These are phyloP conservation scores for Liopterus haemorrhoidalis DNA, from an alignment of 2,888 invertebrate species.

Conservation along the genomic window DNA sequence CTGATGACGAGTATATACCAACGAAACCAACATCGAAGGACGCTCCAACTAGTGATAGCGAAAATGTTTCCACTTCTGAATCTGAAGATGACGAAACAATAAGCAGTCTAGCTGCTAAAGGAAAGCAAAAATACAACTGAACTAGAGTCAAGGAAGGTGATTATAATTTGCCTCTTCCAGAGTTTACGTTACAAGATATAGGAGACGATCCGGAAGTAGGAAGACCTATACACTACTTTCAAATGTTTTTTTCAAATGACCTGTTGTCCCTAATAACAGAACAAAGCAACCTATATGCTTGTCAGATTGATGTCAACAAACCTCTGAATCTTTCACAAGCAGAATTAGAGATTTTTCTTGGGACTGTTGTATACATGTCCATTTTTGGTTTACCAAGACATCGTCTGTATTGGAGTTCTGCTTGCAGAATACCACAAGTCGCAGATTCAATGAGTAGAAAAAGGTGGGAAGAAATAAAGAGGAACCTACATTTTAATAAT, in stretches of 20 bases:
- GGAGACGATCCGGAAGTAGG: conserved; percentile 7
- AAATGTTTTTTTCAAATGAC: conserved; percentile 10
- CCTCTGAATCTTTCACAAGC: conserved; percentile 7
- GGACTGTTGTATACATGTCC: conserved; percentile 16
- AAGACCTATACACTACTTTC: conserved; percentile 15
- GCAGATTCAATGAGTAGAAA: conserved; percentile 10
- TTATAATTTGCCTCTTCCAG: conserved; percentile 5
- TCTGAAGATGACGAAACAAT: conserved; percentile 2
- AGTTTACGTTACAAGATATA: conserved; percentile 3
- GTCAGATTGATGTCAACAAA: conserved; percentile 16
- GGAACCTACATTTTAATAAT: conserved; percentile 16
- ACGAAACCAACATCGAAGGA: conserved; percentile 4
- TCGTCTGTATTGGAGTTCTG: conserved; percentile 9
- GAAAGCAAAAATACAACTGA: no score
- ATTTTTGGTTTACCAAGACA: conserved; percentile 13
- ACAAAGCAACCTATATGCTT: conserved; percentile 17
- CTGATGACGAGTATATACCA: no score
- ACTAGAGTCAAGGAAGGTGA: not conserved
- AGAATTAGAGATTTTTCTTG: conserved; percentile 15
- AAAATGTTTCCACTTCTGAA: not conserved
- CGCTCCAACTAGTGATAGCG: not conserved
- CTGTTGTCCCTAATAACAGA: conserved; percentile 8
- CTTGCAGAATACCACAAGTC: conserved; percentile 9
- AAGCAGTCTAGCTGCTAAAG: not conserved
- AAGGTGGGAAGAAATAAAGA: conserved; percentile 14